Evolutionary conservation across 2,888 invertebrate species (phyloP).

Genomic region (Gymnocheta viridis): DNA sequence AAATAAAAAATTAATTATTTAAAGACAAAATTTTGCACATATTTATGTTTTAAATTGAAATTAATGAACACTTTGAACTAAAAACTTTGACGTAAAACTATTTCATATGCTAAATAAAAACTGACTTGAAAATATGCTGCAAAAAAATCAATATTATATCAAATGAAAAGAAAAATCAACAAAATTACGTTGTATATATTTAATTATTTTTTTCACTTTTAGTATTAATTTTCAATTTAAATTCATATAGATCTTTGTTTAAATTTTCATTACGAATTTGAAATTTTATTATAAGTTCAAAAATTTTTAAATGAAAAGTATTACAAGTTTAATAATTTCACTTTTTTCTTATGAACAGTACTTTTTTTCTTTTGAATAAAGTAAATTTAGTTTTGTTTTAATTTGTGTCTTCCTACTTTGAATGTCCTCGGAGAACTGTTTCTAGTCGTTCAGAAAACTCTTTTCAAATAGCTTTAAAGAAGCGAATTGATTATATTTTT

Average conservation of each 20-base stretch:
- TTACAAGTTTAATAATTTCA: slow-evolving; percentile 41
- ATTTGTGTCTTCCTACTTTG: slow-evolving; percentile 64
- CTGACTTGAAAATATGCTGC: slow-evolving; percentile 47
- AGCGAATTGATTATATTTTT: slow-evolving; percentile 57
- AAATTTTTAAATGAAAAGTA: slow-evolving; percentile 9
- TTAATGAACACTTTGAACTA: background rate
- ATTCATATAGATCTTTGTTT: background rate
- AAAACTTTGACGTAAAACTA: background rate
- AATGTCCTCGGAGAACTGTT: slow-evolving; percentile 70
- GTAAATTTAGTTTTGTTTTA: slow-evolving; percentile 19
- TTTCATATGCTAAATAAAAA: slow-evolving; percentile 45
- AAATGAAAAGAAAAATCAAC: slow-evolving; percentile 26
- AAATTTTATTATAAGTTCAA: slow-evolving; percentile 19
- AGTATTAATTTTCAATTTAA: background rate
- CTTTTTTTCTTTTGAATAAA: slow-evolving; percentile 38
- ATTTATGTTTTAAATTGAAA: background rate
- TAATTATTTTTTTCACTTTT: slow-evolving; percentile 25
- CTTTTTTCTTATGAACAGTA: slow-evolving; percentile 48
- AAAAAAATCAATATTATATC: slow-evolving; percentile 63
- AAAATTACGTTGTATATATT: slow-evolving; percentile 37
- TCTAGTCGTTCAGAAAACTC: slow-evolving; percentile 62
- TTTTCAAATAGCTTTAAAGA: slow-evolving; percentile 68
- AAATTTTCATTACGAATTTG: background rate
- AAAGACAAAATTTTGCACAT: background rate
- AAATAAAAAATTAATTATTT: background rate